phyloP scores from a whole-genome alignment of 37 sponge, comb jelly and placozoan species.

The Dysidea cf. avara region DNA sequence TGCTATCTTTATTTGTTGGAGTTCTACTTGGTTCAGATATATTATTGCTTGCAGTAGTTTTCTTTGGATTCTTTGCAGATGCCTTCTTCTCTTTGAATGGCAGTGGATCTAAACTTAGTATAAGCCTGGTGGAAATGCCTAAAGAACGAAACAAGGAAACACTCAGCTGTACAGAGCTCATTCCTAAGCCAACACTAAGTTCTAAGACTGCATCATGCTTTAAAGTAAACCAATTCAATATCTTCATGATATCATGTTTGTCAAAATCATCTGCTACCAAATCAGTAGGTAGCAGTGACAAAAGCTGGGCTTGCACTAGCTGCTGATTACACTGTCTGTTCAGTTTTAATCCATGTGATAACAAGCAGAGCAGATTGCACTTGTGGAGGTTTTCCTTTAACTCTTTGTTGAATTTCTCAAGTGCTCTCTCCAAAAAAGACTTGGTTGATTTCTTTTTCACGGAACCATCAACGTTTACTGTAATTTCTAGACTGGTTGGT shows the following conservation, averaged over 20 bases:
- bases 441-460: neutral
- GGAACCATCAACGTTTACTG: too few species aligned
- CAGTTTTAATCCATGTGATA: slow-evolving; percentile 28
- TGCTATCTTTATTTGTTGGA: neutral
- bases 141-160: slow-evolving; percentile 41
- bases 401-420: slow-evolving; percentile 27
- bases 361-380: slow-evolving; percentile 50
- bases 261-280: slow-evolving; percentile 6
- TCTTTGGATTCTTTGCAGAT: neutral
- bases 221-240: slow-evolving; percentile 40
- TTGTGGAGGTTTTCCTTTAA: slow-evolving; percentile 41
- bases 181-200: neutral
- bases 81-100: slow-evolving; percentile 15
- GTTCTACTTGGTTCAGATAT: neutral
- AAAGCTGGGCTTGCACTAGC: slow-evolving; percentile 9
- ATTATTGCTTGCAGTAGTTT: neutral
- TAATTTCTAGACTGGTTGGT: too few species aligned
- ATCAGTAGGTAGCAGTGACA: slow-evolving; percentile 29
- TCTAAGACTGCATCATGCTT: neutral
- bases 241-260: neutral
- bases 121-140: slow-evolving; percentile 28
- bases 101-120: slow-evolving; percentile 41
- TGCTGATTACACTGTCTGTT: slow-evolving; percentile 39
- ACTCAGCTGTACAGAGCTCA: slow-evolving; percentile 16
- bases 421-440: slow-evolving; percentile 24